These are phyloP conservation scores for Metaphire vulgaris DNA, from an alignment of 1,140 invertebrate species.

Conservation along the genomic window DNA sequence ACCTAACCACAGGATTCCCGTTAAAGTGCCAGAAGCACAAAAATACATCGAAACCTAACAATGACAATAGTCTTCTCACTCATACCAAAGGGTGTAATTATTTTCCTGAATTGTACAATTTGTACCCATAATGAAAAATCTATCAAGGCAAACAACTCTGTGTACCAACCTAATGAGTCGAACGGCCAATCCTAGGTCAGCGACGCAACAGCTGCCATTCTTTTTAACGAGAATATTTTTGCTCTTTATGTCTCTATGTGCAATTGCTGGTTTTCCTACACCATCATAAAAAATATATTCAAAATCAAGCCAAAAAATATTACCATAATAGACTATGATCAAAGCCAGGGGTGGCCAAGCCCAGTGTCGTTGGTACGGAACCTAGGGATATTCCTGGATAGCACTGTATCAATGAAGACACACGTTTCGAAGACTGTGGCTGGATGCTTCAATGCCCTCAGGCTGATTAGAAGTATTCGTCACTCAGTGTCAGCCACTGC, in stretches of 20 bases:
- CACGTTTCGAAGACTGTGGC: too few species aligned
- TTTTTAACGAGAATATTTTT: conserved; percentile 95
- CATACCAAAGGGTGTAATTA: not conserved
- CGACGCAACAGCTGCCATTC: conserved; percentile 80
- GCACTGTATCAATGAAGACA: too few species aligned
- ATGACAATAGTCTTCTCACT: too few species aligned
- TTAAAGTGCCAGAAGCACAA: not conserved
- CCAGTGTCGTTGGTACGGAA: too few species aligned
- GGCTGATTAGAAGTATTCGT: too few species aligned
- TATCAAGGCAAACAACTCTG: not conserved
- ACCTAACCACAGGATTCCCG: not conserved
- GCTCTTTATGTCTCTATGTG: conserved; percentile 89
- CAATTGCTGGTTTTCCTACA: conserved; percentile 73
- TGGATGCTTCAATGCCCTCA: too few species aligned
- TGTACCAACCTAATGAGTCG: conserved; percentile 33
- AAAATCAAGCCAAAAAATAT: too few species aligned
- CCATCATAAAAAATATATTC: not conserved
- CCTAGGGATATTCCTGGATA: too few species aligned
- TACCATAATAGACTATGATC: too few species aligned
- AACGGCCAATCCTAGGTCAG: conserved; percentile 69
- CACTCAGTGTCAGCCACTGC: too few species aligned
- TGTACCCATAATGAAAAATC: not conserved
- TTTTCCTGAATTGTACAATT: not conserved
- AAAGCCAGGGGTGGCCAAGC: too few species aligned
- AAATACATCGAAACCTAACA: too few species aligned